phyloP scores from a whole-genome alignment of 2,113 vertebrate species.

The Rhinogobius similis region DNA sequence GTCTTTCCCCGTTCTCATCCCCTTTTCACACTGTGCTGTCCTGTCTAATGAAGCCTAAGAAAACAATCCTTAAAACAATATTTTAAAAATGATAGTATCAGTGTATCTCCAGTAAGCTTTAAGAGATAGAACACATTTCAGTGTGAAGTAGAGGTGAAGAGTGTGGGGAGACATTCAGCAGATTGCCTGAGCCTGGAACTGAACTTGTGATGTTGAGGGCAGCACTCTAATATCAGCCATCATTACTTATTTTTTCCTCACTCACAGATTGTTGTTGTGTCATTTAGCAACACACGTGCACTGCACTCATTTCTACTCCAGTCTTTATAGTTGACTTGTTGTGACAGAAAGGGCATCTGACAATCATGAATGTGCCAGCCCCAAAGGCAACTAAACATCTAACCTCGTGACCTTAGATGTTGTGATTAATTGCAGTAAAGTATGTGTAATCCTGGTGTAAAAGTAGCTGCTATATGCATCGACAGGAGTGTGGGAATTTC shows the following conservation, averaged over 20 bases:
- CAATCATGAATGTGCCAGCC: neutral
- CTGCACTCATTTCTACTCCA: neutral
- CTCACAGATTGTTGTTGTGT: neutral
- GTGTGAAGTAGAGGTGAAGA: neutral
- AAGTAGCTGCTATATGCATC: slow-evolving; percentile 33
- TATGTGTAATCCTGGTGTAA: neutral
- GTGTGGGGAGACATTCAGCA: neutral
- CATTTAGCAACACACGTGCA: neutral
- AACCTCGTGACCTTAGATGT: neutral
- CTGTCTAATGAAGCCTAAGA: no score
- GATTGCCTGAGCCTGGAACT: neutral
- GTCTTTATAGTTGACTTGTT: neutral
- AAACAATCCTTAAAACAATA: no score
- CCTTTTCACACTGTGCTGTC: no score
- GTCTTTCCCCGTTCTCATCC: no score
- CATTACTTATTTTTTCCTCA: no score
- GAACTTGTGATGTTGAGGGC: no score
- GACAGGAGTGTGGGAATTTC: slow-evolving; percentile 68
- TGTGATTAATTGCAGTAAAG: neutral
- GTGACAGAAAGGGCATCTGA: neutral
- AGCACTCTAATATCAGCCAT: no score
- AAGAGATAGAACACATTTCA: no score
- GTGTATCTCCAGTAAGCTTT: no score
- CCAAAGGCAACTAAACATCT: neutral
- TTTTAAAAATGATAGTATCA: no score